These are phyloP conservation scores for Ephydatia muelleri DNA, from an alignment of 37 sponge, comb jelly and placozoan genomes.

Conservation along the genomic window DNA sequence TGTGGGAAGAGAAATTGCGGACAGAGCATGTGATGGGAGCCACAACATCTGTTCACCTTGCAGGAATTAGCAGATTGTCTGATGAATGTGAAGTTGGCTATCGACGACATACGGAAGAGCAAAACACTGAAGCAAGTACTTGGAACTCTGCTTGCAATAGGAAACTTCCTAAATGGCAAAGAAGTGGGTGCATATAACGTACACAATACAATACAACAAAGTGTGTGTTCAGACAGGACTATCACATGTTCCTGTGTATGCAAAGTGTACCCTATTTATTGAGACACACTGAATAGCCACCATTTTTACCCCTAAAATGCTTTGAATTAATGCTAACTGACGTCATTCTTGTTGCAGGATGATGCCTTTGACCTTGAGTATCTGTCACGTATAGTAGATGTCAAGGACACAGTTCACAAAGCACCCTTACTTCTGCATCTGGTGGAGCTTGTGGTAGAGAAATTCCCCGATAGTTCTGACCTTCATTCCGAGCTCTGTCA, in stretches of 20 bases:
- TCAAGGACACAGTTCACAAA: conserved; percentile 93
- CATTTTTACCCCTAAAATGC: no score
- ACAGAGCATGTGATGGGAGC: no score
- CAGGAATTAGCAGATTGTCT: conserved; percentile 89
- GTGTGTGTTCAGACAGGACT: no score
- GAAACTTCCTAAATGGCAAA: conserved; percentile 88
- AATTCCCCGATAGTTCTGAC: conserved; percentile 78
- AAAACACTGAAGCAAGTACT: conserved; percentile 71
- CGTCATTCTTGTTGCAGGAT: conserved; percentile 11
- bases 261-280: no score
- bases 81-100: conserved; percentile 89
- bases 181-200: conserved; percentile 21
- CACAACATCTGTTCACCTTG: no score
- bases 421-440: conserved; percentile 83
- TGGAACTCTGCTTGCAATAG: conserved; percentile 77
- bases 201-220: no score
- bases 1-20: no score
- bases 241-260: no score
- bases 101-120: conserved; percentile 57
- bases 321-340: not conserved
- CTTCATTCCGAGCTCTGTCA: conserved; percentile 78
- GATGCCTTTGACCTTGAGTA: conserved; percentile 89
- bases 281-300: no score
- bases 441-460: conserved; percentile 81
- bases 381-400: conserved; percentile 73